These are phyloP conservation scores for Brienomyrus brachyistius DNA, from an alignment of 2,113 vertebrate species.

Conservation along the genomic window DNA sequence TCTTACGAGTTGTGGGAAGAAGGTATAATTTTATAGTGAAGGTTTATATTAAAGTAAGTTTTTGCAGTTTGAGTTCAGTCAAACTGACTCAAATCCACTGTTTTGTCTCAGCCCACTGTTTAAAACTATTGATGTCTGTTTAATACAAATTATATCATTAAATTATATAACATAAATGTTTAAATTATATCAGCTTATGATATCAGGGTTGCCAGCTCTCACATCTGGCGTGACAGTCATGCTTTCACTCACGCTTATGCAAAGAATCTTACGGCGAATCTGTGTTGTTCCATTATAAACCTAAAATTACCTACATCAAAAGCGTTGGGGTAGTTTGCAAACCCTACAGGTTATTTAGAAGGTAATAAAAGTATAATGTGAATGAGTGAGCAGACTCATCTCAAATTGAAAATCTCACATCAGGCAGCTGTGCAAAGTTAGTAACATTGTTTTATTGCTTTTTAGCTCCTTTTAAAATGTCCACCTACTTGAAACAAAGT, in stretches of 20 bases:
- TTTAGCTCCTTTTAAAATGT: neutral
- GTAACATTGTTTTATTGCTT: neutral
- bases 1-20: slow-evolving; percentile 10
- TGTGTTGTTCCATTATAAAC: neutral
- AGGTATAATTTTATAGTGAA: slow-evolving; percentile 3
- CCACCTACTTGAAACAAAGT: neutral
- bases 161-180: no score
- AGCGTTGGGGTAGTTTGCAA: no score
- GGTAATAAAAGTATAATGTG: no score
- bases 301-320: no score
- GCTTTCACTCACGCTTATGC: neutral
- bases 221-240: neutral
- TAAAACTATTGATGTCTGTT: neutral
- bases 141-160: neutral
- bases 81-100: neutral
- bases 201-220: neutral
- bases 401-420: neutral
- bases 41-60: neutral
- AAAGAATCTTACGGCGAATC: neutral
- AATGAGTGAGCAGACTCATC: no score
- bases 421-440: neutral
- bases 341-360: no score
- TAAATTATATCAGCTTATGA: neutral
- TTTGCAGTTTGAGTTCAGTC: neutral
- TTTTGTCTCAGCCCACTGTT: neutral